These are phyloP conservation scores for Gerris buenoi DNA, from an alignment of 1,140 invertebrate species.

Conservation along the genomic window DNA sequence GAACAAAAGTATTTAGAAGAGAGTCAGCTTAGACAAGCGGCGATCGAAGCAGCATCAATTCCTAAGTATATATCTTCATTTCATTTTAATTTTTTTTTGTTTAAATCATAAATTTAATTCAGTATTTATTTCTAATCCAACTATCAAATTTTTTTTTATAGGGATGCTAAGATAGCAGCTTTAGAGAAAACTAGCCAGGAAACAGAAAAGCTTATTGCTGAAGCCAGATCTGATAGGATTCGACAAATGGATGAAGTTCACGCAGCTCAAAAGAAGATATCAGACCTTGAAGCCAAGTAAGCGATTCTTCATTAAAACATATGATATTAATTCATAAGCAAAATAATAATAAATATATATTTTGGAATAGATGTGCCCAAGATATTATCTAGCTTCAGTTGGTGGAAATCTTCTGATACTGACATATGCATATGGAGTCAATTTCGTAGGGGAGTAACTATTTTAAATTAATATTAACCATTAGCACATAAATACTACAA, in stretches of 20 bases:
- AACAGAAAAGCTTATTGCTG: slow-evolving; percentile 71
- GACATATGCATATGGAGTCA: too few relatives aligned
- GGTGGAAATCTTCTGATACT: too few relatives aligned
- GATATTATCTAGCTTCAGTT: too few relatives aligned
- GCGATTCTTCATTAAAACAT: neutral
- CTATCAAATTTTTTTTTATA: slow-evolving; percentile 26
- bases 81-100: slow-evolving; percentile 5
- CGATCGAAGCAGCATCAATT: slow-evolving; percentile 67
- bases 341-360: too few relatives aligned
- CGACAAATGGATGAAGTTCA: slow-evolving; percentile 75
- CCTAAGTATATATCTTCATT: slow-evolving; percentile 59
- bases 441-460: too few relatives aligned
- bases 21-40: slow-evolving; percentile 63
- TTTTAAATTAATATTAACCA: too few relatives aligned
- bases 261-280: slow-evolving; percentile 63
- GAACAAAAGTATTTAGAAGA: slow-evolving; percentile 77
- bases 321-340: too few relatives aligned
- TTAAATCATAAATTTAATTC: neutral
- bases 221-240: slow-evolving; percentile 70
- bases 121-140: neutral
- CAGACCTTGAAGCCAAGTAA: slow-evolving; percentile 64
- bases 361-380: too few relatives aligned
- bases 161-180: slow-evolving; percentile 72
- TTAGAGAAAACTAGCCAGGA: slow-evolving; percentile 71
- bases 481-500: too few relatives aligned